Evolutionary conservation across 2,797 vertebrate genomes (phyloP), one percentile per base, ranked within the genome.

Genomic region (Cottoperca gobio): DNA sequence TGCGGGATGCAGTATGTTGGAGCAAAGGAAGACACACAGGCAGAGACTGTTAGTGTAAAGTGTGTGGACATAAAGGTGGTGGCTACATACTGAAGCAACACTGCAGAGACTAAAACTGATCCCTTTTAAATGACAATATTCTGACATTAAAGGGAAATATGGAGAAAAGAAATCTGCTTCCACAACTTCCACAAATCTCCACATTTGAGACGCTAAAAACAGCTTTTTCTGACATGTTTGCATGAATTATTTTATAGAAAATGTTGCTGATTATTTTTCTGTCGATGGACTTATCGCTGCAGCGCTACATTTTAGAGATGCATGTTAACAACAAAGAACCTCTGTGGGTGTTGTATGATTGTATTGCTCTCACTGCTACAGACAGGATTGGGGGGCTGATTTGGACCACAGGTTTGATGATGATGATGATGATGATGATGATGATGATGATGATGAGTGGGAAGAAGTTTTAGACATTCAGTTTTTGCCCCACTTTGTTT

Each of bases 31-130:
- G 6, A 57, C 4, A 49, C 28, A 43, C 3, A 26, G 28, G 55
- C 45, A 45, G 52, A 57, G 6, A 24, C 42, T n/a, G 54, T 2
- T 35, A 13, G 45, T 24, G 63, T n/a, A 11, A 42, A 39, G 16
- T 21, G 35, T 50, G 61, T 5, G 28, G 52, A 50, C 49, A 28
- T 49, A 73, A 78, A 57, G 45, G 45, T 61, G 69, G 53, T 5
- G 53, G 33, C n/a, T 54, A 43, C 45, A 70, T 17, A 74, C 64
- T 62, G 66, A 52, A 78, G 60, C 75, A 82, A 66, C 70, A 52
- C 71, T 48, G 28, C 50, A 81, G 50, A 82, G 28, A 70, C 81
- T 73, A 53, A 72, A 87, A 74, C 59, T 16, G 17, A 48, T 19
- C 42, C n/a, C 46, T 8, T 11, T 7, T 37, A 11, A 57, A 49